Conservation (phyloP, 2,113 vertebrate species). For the Oxygymnocypris stewartii region DNA sequence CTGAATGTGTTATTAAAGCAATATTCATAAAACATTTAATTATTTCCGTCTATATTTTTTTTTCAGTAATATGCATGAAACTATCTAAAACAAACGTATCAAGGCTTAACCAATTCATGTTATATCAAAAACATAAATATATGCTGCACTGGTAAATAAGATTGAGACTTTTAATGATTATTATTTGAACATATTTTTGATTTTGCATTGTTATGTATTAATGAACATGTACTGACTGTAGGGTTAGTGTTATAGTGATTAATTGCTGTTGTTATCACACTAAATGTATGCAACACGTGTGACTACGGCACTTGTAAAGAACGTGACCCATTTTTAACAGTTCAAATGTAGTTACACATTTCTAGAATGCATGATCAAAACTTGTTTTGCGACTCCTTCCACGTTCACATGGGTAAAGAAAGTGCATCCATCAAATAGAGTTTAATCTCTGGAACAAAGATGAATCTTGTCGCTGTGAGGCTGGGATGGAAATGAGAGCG, state of each 20-base stretch:
- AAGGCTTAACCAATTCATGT: neutral
- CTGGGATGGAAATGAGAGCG: constrained; percentile 44
- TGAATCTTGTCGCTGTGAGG: constrained; percentile 60
- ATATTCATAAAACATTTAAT: neutral
- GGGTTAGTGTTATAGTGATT: no score
- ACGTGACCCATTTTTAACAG: neutral
- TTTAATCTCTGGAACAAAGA: constrained; percentile 64
- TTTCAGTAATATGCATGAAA: neutral
- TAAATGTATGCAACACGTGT: neutral
- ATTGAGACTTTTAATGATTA: neutral
- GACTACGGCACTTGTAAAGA: neutral
- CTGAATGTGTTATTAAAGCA: neutral
- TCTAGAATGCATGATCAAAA: neutral
- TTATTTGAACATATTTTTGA: neutral
- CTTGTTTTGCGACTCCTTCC: constrained; percentile 40
- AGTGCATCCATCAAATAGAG: constrained; percentile 63
- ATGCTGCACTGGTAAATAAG: neutral
- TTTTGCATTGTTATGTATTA: neutral
- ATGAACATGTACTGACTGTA: neutral
- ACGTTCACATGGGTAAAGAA: constrained; percentile 46
- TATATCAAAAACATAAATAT: neutral
- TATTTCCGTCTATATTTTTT: neutral
- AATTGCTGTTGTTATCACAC: neutral
- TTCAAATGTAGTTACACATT: neutral
- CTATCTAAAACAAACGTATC: neutral